These are phyloP conservation scores for Eulemur albifrons DNA, from an alignment of 2,797 vertebrate species.

Conservation along the genomic window DNA sequence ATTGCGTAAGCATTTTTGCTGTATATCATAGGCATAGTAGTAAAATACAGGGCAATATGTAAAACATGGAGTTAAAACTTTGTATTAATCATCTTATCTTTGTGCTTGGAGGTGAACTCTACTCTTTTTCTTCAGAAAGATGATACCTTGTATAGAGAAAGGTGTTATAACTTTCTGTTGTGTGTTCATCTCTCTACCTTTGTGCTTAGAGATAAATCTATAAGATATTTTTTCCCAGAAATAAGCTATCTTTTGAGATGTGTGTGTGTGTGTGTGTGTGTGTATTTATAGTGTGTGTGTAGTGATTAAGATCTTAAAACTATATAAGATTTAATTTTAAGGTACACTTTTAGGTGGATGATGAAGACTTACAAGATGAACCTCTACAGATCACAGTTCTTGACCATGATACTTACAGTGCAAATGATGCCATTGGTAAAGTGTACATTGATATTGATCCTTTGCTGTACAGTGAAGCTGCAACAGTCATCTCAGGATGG, in stretches of 20 bases:
- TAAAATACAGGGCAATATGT: not conserved
- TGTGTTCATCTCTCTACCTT: not conserved
- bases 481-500: slow-evolving; percentile 98
- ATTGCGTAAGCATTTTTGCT: not conserved
- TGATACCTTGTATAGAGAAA: not conserved
- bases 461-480: slow-evolving; percentile 94
- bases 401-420: slow-evolving; percentile 98
- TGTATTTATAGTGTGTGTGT: not conserved
- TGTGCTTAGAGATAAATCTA: not conserved
- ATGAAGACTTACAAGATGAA: slow-evolving; percentile 98
- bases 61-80: not conserved
- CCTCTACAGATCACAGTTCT: slow-evolving; percentile 98
- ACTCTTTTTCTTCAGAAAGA: not conserved
- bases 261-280: not conserved
- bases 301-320: slow-evolving; percentile 3
- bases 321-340: slow-evolving; percentile 4
- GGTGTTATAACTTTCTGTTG: not conserved
- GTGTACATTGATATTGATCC: slow-evolving; percentile 99
- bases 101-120: not conserved
- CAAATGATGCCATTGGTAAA: slow-evolving; percentile 98
- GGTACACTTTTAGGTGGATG: slow-evolving; percentile 91
- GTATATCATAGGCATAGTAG: not conserved
- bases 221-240: not conserved
- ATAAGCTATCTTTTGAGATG: not conserved
- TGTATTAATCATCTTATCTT: not conserved